Evolutionary conservation across 2,113 vertebrate species (phyloP).

Genomic region (Oncorhynchus masou): DNA sequence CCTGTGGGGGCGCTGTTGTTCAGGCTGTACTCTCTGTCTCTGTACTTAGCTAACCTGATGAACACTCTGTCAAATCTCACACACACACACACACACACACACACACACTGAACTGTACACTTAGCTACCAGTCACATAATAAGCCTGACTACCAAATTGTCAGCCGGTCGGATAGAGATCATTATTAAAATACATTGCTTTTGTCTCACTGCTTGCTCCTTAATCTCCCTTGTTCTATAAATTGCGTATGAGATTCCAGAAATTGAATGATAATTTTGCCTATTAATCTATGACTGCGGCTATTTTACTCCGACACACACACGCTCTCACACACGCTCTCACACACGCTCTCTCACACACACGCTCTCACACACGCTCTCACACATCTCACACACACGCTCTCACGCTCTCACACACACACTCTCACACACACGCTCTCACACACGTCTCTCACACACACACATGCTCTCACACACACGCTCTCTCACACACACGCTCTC

Average conservation of each 20-base stretch:
- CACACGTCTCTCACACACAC: no score
- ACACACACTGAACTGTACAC: slow-evolving; percentile 53
- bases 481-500: no score
- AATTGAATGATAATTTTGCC: slow-evolving; percentile 99
- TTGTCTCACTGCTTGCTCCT: slow-evolving; percentile 87
- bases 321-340: no score
- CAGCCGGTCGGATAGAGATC: slow-evolving; percentile 72
- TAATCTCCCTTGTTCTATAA: slow-evolving; percentile 94
- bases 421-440: no score
- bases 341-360: no score
- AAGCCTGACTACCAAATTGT: slow-evolving; percentile 82
- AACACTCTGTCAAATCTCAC: slow-evolving; percentile 13
- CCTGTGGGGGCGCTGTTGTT: slow-evolving; percentile 54
- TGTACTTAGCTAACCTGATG: slow-evolving; percentile 21
- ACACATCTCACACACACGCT: no score
- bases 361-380: no score
- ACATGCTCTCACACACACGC: no score
- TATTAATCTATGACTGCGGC: slow-evolving; percentile 96
- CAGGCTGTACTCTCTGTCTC: slow-evolving; percentile 16
- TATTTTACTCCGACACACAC: slow-evolving; percentile 85
- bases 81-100: slow-evolving; percentile 19
- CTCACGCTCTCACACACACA: no score
- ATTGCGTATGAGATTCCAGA: slow-evolving; percentile 97
- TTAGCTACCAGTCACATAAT: slow-evolving; percentile 89
- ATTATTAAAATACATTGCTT: slow-evolving; percentile 88